Conservation (phyloP, 2,888 invertebrate genomes). For the Pachydiplax longipennis region DNA sequence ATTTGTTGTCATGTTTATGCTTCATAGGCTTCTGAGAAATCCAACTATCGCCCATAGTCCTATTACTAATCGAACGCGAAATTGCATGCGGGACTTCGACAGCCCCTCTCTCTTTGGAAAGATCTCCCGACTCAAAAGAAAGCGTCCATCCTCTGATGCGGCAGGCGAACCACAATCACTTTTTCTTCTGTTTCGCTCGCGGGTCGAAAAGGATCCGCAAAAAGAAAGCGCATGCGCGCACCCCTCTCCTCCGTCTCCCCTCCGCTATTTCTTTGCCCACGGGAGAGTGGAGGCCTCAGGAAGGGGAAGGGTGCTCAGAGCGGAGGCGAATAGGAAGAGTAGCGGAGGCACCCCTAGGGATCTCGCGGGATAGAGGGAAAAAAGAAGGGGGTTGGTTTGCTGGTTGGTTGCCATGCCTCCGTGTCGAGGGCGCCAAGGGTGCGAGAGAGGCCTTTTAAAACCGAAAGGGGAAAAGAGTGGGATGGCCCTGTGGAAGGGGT, state of each 20-base stretch:
- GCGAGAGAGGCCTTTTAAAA: neutral
- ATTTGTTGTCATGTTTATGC: no score
- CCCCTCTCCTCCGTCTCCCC: neutral
- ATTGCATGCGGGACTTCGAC: no score
- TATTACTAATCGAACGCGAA: no score
- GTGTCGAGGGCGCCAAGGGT: neutral
- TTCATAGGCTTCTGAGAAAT: no score
- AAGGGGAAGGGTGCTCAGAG: neutral
- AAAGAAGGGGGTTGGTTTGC: neutral
- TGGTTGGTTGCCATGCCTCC: neutral
- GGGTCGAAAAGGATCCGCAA: neutral
- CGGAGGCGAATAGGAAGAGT: neutral
- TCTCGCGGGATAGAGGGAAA: neutral
- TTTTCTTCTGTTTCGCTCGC: neutral
- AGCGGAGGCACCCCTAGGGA: neutral
- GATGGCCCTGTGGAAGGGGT: neutral
- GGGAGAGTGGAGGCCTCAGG: neutral
- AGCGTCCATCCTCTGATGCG: neutral
- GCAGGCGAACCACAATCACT: neutral
- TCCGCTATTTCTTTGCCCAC: neutral
- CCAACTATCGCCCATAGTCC: no score
- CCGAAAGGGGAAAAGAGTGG: neutral
- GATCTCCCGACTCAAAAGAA: neutral
- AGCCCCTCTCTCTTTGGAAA: no score
- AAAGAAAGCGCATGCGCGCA: neutral